Evolutionary conservation across 2,888 invertebrate species (phyloP), one percentile per base, ranked within the genome.

Genomic region (Liposcelis brunnea): DNA sequence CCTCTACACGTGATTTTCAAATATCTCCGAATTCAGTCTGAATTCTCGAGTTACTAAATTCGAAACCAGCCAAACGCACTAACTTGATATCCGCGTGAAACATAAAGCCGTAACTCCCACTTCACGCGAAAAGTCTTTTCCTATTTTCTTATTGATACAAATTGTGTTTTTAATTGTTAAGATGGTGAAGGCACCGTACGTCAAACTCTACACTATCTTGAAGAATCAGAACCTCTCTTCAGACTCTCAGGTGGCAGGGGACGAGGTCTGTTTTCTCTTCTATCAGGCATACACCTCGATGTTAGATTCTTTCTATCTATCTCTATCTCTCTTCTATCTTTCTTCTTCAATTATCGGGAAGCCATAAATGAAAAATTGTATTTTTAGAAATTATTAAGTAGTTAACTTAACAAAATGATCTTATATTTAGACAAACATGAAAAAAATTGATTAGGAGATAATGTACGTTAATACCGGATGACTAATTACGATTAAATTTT

Each of bases 181-280:
- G 89, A 82, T 87, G 72, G 80, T 90, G 79, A 90, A 89, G 83
- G 87, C 89, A 69, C 89, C 89, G 64, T 89, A 87, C 74, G 84
- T 83, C 74, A 89, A 89, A 80, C 82, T 89, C 76, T 87, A 87
- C 80, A 85, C 80, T 74, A 85, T 89, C 72, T 81, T 89, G 77
- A 87, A 86, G 83, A 87, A 84, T 70, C 82, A 84, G 71, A 87
- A 85, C 69, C 72, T 77, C 69, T 78, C 77, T 56, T 74, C 75
- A 63, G 80, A 77, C 66, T 69, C 77, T 61, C 76, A 76, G 66
- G 61, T 63, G 54, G 63, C 62, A 45, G 52, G 56, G 46, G 57
- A 57, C 54, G 58, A 57, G 55, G 53, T 53, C 49, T 49, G 51
- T 48, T 49, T 44, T 36, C 45, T 37, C 15, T 44, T 21, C 11